Evolutionary conservation across 64 coral and sea anemone genomes (phyloP).

Genomic region (Montipora efflorescens): DNA sequence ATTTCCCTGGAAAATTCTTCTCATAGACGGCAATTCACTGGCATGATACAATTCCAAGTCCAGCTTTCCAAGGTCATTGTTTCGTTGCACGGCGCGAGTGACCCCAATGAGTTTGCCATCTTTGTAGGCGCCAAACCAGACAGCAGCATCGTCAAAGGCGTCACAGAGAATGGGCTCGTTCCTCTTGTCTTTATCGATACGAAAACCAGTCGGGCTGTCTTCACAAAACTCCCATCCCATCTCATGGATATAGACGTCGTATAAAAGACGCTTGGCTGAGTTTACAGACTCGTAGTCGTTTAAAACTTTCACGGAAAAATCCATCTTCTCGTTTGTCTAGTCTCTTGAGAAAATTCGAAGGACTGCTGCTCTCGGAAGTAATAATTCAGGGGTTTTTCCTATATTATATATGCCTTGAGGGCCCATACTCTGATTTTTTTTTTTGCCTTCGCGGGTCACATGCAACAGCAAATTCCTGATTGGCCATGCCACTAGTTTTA

Average conservation of each 20-base stretch:
- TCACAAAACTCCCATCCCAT: slow-evolving; percentile 56
- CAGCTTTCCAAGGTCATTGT: slow-evolving; percentile 70
- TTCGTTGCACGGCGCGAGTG: slow-evolving; percentile 68
- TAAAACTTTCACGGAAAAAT: slow-evolving; percentile 59
- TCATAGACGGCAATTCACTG: slow-evolving; percentile 55
- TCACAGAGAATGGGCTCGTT: slow-evolving; percentile 67
- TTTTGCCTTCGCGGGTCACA: background rate
- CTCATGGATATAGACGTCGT: slow-evolving; percentile 66
- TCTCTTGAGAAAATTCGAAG: background rate
- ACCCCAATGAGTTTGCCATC: slow-evolving; percentile 55
- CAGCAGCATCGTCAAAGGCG: slow-evolving; percentile 59
- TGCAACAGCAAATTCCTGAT: too few species aligned
- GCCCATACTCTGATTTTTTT: slow-evolving; percentile 24
- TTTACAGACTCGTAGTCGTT: slow-evolving; percentile 58
- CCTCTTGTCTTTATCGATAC: slow-evolving; percentile 44
- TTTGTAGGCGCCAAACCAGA: slow-evolving; percentile 77
- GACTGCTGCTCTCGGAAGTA: background rate
- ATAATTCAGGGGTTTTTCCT: background rate
- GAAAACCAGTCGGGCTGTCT: slow-evolving; percentile 68
- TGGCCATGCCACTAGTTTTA: background rate
- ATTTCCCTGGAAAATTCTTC: slow-evolving; percentile 31
- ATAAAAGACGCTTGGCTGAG: slow-evolving; percentile 65
- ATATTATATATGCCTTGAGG: background rate
- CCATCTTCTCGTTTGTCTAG: slow-evolving; percentile 16
- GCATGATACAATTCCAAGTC: slow-evolving; percentile 70